These are phyloP conservation scores for Venusia cambrica DNA, from an alignment of 2,888 invertebrate species.

Conservation along the genomic window DNA sequence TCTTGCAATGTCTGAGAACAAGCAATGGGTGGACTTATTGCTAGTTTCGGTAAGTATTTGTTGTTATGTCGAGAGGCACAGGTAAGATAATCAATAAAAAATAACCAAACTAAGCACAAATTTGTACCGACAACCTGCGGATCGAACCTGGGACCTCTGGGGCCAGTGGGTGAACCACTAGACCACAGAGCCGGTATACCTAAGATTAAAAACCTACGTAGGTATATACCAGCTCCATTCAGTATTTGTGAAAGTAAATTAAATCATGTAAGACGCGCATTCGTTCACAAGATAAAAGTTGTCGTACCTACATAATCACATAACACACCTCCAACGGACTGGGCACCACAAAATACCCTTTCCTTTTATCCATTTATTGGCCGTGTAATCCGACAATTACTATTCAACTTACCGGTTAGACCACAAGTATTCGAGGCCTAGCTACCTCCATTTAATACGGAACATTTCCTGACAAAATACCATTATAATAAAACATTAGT, in stretches of 20 bases:
- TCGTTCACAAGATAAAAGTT: constrained; percentile 4
- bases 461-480: constrained; percentile 35
- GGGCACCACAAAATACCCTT: constrained; percentile 16
- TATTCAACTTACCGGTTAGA: constrained; percentile 24
- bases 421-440: constrained; percentile 18
- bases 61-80: no score
- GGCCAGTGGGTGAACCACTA: no score
- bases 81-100: no score
- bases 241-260: constrained; percentile 18
- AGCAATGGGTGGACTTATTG: no score
- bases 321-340: constrained; percentile 10
- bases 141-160: no score
- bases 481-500: constrained; percentile 27
- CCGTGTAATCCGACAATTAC: constrained; percentile 22
- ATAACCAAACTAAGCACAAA: no score
- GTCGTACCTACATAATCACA: constrained; percentile 15
- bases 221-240: constrained; percentile 4
- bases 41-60: no score
- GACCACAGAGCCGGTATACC: no score
- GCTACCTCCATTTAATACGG: constrained; percentile 13
- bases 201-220: no score
- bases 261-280: constrained; percentile 10
- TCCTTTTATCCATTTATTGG: constrained; percentile 19
- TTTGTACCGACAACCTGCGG: no score
- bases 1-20: no score